Percentiles rank a stretch among this genome's conserved stretches.
These are phyloP conservation scores for Epistrophe grossulariae DNA, from an alignment of 2,888 invertebrate genomes.

Conservation along the genomic window DNA sequence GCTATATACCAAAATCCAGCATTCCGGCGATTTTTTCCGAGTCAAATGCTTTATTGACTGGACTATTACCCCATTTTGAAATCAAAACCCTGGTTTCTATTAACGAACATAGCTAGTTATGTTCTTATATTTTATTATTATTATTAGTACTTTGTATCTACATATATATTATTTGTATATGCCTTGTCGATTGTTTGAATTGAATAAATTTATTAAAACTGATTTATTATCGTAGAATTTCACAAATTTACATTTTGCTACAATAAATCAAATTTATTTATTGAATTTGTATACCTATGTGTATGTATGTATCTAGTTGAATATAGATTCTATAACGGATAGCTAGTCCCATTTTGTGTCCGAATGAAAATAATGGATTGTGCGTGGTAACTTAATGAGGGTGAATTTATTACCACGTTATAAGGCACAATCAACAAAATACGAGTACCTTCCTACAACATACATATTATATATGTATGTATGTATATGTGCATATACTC, in stretches of 20 bases:
- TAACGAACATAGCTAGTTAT: not conserved
- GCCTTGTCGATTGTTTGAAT: conserved; percentile 66
- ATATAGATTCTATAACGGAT: not conserved
- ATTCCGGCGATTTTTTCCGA: too few species aligned
- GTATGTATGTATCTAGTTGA: conserved; percentile 2
- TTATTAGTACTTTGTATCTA: too few species aligned
- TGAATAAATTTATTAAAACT: conserved; percentile 74
- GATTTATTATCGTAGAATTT: conserved; percentile 68
- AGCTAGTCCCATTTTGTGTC: conserved; percentile 5
- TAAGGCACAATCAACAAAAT: not conserved
- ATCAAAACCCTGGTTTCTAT: not conserved
- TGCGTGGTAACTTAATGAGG: conserved; percentile 71
- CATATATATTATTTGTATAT: not conserved
- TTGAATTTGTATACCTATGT: conserved; percentile 49
- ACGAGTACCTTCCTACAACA: not conserved
- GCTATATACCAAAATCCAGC: too few species aligned
- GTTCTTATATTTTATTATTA: too few species aligned
- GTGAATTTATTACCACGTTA: conserved; percentile 62
- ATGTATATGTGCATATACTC: too few species aligned
- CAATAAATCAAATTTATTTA: conserved; percentile 75
- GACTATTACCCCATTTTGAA: too few species aligned
- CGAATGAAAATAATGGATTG: conserved; percentile 33
- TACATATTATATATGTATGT: not conserved
- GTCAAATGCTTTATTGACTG: too few species aligned
- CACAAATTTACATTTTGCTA: conserved; percentile 57